phyloP scores from a whole-genome alignment of 2,888 invertebrate genomes.

The Rhogogaster chlorosoma region DNA sequence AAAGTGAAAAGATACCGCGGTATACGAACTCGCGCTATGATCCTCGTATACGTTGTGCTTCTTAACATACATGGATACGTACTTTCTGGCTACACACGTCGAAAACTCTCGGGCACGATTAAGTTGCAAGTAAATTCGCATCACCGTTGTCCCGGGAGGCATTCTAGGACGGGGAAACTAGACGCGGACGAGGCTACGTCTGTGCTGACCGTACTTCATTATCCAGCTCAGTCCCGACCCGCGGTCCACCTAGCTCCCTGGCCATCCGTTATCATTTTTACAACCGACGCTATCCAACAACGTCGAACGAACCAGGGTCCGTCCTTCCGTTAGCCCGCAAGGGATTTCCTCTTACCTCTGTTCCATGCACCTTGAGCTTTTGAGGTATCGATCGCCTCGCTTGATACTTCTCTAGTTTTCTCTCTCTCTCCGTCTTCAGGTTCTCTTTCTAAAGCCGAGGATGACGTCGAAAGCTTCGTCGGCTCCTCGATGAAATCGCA shows the following conservation, averaged over 20 bases:
- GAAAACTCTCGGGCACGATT: constrained; percentile 35
- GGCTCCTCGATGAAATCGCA: not conserved
- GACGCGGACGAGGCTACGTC: constrained; percentile 51
- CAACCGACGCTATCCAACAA: constrained; percentile 78
- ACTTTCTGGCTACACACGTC: not conserved
- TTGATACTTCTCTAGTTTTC: not conserved
- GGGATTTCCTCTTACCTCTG: constrained; percentile 46
- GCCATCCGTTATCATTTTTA: constrained; percentile 78
- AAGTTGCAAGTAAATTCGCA: constrained; percentile 46
- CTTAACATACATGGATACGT: constrained; percentile 12
- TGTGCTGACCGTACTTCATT: constrained; percentile 77
- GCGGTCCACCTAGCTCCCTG: constrained; percentile 63
- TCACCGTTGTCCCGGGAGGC: constrained; percentile 46
- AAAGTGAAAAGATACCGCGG: not conserved
- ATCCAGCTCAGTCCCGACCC: constrained; percentile 71
- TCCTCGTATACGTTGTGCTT: not conserved
- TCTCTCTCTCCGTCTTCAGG: not conserved
- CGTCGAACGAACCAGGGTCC: constrained; percentile 73
- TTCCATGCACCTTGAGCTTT: constrained; percentile 49
- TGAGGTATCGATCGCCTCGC: constrained; percentile 45
- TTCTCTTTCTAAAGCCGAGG: not conserved
- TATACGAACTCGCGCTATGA: not conserved
- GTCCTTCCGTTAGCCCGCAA: constrained; percentile 40
- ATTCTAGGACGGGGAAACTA: constrained; percentile 42
- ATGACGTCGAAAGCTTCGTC: constrained; percentile 25